These are phyloP conservation scores for Seira ritae DNA, from an alignment of 2,888 invertebrate species.

Conservation along the genomic window DNA sequence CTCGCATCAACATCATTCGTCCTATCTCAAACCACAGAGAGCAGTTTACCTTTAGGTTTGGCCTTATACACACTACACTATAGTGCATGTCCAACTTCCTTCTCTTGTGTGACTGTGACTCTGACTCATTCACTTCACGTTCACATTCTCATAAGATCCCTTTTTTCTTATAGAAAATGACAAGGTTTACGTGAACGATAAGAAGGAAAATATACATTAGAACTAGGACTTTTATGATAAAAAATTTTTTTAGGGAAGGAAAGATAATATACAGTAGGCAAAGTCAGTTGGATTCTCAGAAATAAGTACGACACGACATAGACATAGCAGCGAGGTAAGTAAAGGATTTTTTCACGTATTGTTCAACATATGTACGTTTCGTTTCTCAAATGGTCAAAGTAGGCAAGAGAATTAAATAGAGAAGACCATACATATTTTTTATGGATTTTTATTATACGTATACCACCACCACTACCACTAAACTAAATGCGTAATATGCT, in stretches of 20 bases:
- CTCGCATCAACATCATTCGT: background rate
- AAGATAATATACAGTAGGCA: background rate
- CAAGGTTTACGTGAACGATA: background rate
- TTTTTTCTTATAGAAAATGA: too few species aligned
- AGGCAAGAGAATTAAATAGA: background rate
- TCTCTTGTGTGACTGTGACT: background rate
- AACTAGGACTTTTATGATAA: too few species aligned
- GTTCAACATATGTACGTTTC: slow-evolving; percentile 11
- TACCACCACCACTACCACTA: too few species aligned
- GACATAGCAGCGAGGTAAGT: background rate
- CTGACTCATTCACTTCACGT: background rate
- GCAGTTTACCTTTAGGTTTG: background rate
- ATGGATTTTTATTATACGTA: too few species aligned
- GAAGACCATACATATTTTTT: background rate
- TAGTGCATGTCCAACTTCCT: background rate
- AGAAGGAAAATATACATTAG: background rate
- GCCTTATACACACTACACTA: too few species aligned
- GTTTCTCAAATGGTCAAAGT: background rate
- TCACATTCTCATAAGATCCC: too few species aligned
- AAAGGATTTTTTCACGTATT: slow-evolving; percentile 8
- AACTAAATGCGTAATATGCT: slow-evolving; percentile 5
- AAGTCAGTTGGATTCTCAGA: background rate
- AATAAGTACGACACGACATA: background rate
- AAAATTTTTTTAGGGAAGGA: background rate
- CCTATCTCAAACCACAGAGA: background rate